Evolutionary conservation across 2,888 invertebrate genomes (phyloP).

Genomic region (Eurytoma californica): DNA sequence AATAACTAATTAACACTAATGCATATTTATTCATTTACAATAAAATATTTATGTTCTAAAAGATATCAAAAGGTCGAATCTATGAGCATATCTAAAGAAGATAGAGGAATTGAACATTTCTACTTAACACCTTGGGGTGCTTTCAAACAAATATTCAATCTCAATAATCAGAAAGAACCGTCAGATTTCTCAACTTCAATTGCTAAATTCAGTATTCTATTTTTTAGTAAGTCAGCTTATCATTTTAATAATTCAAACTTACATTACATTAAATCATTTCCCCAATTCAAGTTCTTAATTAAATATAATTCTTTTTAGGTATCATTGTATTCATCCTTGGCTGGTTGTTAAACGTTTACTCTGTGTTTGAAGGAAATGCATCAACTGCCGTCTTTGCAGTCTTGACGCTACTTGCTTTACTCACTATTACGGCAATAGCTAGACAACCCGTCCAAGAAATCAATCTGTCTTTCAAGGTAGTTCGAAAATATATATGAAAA

Average conservation of each 20-base stretch:
- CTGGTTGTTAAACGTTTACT: slow-evolving; percentile 73
- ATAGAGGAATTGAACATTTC: slow-evolving; percentile 61
- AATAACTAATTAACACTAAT: background rate
- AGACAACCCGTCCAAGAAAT: slow-evolving; percentile 82
- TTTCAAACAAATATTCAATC: slow-evolving; percentile 82
- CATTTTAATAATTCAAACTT: background rate
- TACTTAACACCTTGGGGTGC: slow-evolving; percentile 61
- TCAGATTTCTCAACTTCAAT: slow-evolving; percentile 80
- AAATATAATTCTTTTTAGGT: slow-evolving; percentile 73
- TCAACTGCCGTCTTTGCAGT: slow-evolving; percentile 65
- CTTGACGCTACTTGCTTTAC: slow-evolving; percentile 73
- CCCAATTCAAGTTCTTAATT: background rate
- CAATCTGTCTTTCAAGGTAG: slow-evolving; percentile 84
- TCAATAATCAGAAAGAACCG: slow-evolving; percentile 83
- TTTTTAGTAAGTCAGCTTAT: slow-evolving; percentile 76
- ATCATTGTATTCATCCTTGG: slow-evolving; percentile 77
- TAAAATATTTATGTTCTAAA: background rate
- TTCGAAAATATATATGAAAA: background rate
- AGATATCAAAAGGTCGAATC: slow-evolving; percentile 62
- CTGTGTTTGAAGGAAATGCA: slow-evolving; percentile 63
- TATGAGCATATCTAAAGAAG: slow-evolving; percentile 57
- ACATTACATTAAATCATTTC: background rate
- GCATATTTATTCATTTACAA: background rate
- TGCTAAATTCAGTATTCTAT: slow-evolving; percentile 79
- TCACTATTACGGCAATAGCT: slow-evolving; percentile 79